Base-by-base conservation (phyloP, 2,797 vertebrate species). In the Cephalopachus bancanus region DNA sequence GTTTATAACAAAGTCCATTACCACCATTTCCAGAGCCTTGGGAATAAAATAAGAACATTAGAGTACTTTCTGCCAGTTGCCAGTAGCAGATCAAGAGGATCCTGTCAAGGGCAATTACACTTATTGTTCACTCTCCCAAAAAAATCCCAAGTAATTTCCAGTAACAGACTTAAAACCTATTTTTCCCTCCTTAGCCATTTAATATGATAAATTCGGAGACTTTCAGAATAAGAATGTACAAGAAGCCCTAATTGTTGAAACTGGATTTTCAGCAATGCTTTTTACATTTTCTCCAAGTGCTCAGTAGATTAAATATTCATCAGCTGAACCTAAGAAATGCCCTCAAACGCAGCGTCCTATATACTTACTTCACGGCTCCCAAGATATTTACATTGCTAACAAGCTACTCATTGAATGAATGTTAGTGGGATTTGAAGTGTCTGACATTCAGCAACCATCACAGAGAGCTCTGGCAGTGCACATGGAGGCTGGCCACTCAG, bases 261-360 rank as follows among this genome's bases (percentile, higher is more conserved):
- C 3, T 94, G 85, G 26, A 94, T 98, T 97, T 89, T 97, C 60
- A 83, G 95, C 87, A 97, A 95, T 81, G 78, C 84, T 93, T 97
- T 44, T 97, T 75, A 84, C 74, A 86, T 91, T 96, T 96, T 97
- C 95, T 97, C 89, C 30, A 89, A 94, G 49, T 89, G 83, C 72
- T 95, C 81, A 91, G 51, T 53, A 69, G 49, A 98, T 98, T 96
- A 98, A 98, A 98, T 95, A 98, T 98, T 98, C 84, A 98, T 98
- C 95, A 97, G 57, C 17, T 95, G 95, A 94, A 97, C 95, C 51
- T 67, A 80, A 97, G 84, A 94, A 84, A 89, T 90, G 64, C 51
- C 75, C 79, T 55, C 28, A 92, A 97, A 97, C 65, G 59, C 80
- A 94, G 59, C 33, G 20, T 55, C 57, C 55, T 65, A 24, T 57